phyloP scores from a whole-genome alignment of 2,797 vertebrate genomes.

The Mareca strepera region DNA sequence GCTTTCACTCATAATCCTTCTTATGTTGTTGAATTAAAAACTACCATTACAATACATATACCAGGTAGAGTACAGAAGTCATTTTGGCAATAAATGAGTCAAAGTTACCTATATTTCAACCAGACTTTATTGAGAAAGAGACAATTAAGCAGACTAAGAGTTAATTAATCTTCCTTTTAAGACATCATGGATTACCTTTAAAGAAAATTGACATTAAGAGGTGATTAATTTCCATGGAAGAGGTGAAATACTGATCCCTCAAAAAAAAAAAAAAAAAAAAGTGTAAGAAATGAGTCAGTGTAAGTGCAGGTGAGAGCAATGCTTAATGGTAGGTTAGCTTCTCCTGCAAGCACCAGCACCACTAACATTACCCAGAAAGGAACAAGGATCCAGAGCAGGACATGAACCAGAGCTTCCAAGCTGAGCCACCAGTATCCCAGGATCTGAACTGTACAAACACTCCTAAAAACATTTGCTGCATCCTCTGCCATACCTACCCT shows the following conservation, averaged over 20 bases:
- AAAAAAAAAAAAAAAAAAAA: not conserved
- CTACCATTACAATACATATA: not conserved
- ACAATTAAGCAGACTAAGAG: not conserved
- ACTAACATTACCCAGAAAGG: accelerated
- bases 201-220: not conserved
- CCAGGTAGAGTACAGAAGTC: not conserved
- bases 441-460: not conserved
- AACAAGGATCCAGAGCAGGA: not conserved
- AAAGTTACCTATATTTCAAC: not conserved
- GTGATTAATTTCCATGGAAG: not conserved
- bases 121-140: not conserved
- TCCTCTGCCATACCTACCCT: not conserved
- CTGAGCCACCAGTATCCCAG: accelerated
- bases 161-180: not conserved
- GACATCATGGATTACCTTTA: not conserved
- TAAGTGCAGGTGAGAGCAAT: not conserved
- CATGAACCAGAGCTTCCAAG: not conserved
- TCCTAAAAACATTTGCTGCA: not conserved
- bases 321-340: not conserved
- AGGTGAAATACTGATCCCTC: not conserved
- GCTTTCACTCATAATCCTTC: not conserved
- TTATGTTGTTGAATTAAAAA: not conserved
- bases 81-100: not conserved
- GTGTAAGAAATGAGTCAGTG: not conserved
- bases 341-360: not conserved